A percentile compares a stretch with the other conserved stretches of the same genome.
Conservation (phyloP, 2,113 vertebrate genomes). For the Perca schrenkii region DNA sequence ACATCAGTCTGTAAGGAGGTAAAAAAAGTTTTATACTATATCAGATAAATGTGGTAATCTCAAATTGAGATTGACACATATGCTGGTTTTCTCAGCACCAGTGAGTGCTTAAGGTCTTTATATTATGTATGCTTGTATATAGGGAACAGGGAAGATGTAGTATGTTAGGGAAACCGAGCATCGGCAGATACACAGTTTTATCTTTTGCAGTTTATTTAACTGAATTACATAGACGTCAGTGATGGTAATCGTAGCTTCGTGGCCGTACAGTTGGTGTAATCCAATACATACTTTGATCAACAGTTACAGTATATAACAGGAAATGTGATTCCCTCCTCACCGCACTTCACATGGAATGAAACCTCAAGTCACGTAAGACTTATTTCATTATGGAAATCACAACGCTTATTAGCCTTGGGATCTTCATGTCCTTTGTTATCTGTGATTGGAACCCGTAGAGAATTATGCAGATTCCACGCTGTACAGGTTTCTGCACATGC, state of each 20-base stretch:
- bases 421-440: slow-evolving; percentile 62
- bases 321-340: background rate
- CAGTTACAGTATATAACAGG: background rate
- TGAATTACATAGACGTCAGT: background rate
- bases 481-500: slow-evolving; percentile 38
- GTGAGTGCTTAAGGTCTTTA: background rate
- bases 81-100: background rate
- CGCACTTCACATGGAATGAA: slow-evolving; percentile 26
- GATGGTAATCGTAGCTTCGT: background rate
- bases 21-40: background rate
- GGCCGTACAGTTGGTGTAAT: background rate
- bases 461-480: slow-evolving; percentile 40
- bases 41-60: background rate
- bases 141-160: background rate
- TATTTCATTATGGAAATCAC: slow-evolving; percentile 36
- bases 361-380: background rate
- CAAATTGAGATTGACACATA: background rate
- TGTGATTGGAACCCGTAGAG: slow-evolving; percentile 42
- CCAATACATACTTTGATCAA: background rate
- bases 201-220: background rate
- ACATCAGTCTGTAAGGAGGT: background rate
- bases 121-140: background rate
- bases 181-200: background rate
- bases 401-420: slow-evolving; percentile 9
- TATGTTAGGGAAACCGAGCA: background rate